A percentile compares a stretch with the other conserved stretches of the same genome.
Conservation (phyloP, 2,888 invertebrate genomes). For the Hartigia nigra region DNA sequence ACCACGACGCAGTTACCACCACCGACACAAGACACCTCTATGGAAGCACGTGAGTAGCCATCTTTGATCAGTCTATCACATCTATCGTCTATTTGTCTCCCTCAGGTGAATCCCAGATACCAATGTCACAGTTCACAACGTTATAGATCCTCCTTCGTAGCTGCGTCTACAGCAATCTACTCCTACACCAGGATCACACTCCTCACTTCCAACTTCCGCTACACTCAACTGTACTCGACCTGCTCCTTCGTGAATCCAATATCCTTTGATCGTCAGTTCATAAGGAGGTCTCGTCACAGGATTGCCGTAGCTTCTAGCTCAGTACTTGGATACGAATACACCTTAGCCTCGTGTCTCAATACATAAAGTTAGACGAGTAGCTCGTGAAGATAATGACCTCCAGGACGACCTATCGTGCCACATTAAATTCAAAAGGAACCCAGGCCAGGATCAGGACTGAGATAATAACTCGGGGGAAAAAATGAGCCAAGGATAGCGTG, state of each 20-base stretch:
- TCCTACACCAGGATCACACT: background rate
- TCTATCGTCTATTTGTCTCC: background rate
- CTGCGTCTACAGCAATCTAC: too few relatives aligned
- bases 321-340: background rate
- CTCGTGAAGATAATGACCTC: background rate
- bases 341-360: background rate
- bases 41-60: constrained; percentile 59
- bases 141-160: background rate
- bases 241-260: background rate
- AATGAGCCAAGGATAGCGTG: background rate
- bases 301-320: background rate
- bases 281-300: background rate
- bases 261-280: background rate
- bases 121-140: background rate
- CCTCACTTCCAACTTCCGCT: background rate
- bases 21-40: constrained; percentile 57
- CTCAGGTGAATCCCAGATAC: background rate
- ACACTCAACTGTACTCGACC: background rate
- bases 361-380: background rate
- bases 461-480: background rate
- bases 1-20: constrained; percentile 50
- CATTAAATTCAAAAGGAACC: background rate
- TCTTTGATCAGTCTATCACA: background rate
- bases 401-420: background rate
- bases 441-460: background rate